These are phyloP conservation scores for Ornithoptera priamus DNA, from an alignment of 2,888 invertebrate genomes.

Conservation along the genomic window DNA sequence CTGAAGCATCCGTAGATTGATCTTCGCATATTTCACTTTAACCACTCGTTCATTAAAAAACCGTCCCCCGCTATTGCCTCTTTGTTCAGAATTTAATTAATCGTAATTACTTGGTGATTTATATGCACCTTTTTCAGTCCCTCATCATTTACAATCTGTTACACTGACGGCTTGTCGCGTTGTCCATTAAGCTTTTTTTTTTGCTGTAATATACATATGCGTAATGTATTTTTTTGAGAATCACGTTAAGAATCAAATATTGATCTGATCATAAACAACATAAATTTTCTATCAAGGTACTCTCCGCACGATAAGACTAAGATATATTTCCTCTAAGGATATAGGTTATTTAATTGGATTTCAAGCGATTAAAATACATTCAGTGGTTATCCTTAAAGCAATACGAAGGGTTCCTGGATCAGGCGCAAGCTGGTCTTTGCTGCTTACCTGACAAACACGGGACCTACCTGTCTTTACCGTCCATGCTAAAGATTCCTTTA, in stretches of 20 bases:
- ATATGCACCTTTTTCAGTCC: conserved; percentile 26
- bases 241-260: background rate
- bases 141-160: conserved; percentile 26
- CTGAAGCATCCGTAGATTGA: conserved; percentile 8
- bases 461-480: too few species aligned
- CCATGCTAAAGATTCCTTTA: too few species aligned
- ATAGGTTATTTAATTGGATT: too few species aligned
- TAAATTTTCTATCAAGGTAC: too few species aligned
- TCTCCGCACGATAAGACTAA: too few species aligned
- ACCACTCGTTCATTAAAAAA: conserved; percentile 24
- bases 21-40: conserved; percentile 24
- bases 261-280: background rate
- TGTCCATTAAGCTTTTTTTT: conserved; percentile 19
- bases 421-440: too few species aligned
- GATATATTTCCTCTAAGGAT: too few species aligned
- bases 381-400: too few species aligned
- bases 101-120: conserved; percentile 28
- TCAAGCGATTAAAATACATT: too few species aligned
- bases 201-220: conserved; percentile 3
- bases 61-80: conserved; percentile 19
- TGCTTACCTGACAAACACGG: too few species aligned
- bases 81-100: conserved; percentile 24
- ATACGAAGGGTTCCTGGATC: too few species aligned
- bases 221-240: conserved; percentile 1
- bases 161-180: conserved; percentile 17